Conservation (phyloP, 2,888 invertebrate genomes). For the Helobdella robusta region DNA sequence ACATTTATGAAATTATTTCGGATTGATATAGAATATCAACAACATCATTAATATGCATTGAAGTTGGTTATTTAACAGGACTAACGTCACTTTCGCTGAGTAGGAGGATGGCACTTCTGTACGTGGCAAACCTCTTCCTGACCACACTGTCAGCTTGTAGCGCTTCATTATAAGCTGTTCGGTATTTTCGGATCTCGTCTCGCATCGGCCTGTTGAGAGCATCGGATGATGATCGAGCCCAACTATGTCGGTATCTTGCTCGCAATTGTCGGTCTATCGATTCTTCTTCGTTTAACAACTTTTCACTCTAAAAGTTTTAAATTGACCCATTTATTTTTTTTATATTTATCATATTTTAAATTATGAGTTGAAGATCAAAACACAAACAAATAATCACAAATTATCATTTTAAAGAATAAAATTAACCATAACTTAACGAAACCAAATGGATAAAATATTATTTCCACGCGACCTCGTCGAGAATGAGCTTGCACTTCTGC, state of each 20-base stretch:
- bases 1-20: background rate
- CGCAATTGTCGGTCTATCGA: slow-evolving; percentile 78
- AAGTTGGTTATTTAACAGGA: background rate
- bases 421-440: no score
- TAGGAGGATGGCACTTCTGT: slow-evolving; percentile 69
- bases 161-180: slow-evolving; percentile 8
- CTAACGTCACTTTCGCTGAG: slow-evolving; percentile 62
- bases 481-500: slow-evolving; percentile 81
- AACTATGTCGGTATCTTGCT: slow-evolving; percentile 79
- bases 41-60: background rate
- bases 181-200: slow-evolving; percentile 15
- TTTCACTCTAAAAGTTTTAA: slow-evolving; percentile 47
- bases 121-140: slow-evolving; percentile 69
- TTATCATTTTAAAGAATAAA: no score
- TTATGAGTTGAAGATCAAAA: no score
- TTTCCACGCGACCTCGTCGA: slow-evolving; percentile 75
- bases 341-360: no score
- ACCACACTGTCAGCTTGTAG: slow-evolving; percentile 65
- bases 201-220: slow-evolving; percentile 73
- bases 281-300: slow-evolving; percentile 76
- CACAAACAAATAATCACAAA: no score
- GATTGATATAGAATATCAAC: background rate
- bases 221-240: slow-evolving; percentile 78
- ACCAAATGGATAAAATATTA: background rate
- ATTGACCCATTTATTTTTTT: no score